These are phyloP conservation scores for Tetramorium alpestre DNA, from an alignment of 1,140 invertebrate species.

Conservation along the genomic window DNA sequence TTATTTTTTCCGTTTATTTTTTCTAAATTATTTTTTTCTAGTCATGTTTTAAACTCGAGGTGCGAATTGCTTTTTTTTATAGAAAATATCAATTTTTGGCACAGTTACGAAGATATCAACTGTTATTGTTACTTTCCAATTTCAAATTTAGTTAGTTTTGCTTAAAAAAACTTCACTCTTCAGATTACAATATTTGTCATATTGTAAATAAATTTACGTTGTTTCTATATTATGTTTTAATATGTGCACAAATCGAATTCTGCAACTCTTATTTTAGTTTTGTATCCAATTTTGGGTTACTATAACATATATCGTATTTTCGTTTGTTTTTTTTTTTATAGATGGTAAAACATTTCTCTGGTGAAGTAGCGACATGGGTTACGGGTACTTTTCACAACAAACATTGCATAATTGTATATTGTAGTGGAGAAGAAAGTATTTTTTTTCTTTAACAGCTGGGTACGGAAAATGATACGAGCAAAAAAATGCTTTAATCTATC, in stretches of 20 bases:
- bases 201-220: neutral
- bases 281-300: neutral
- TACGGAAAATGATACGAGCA: constrained; percentile 3
- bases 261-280: neutral
- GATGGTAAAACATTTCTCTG: neutral
- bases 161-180: neutral
- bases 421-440: neutral
- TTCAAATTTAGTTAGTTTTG: neutral
- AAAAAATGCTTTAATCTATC: constrained; percentile 26
- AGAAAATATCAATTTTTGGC: neutral
- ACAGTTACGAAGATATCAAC: neutral
- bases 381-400: neutral
- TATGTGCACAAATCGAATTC: neutral
- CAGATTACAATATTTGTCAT: neutral
- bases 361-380: neutral
- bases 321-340: neutral
- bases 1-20: neutral
- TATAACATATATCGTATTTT: neutral
- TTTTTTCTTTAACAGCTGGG: neutral
- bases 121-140: neutral
- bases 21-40: neutral
- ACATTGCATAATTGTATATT: neutral
- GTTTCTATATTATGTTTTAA: neutral
- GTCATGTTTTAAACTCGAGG: neutral
- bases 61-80: neutral